Evolutionary conservation across 2,797 vertebrate species (phyloP), one percentile per base, ranked within the genome.

Genomic region (Agapornis canus): DNA sequence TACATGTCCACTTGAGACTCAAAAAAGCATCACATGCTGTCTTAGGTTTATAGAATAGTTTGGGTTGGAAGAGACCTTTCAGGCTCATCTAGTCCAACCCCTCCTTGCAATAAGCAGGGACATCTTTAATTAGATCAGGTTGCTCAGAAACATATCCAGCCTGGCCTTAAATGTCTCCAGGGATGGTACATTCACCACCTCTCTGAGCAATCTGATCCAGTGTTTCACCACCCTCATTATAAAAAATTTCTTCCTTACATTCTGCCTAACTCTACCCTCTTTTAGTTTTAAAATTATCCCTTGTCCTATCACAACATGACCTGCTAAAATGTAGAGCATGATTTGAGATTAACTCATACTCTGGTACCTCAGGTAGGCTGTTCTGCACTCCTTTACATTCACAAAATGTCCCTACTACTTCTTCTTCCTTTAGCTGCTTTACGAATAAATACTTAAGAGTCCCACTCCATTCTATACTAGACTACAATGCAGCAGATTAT

Each of bases 81-180:
- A 60, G 56, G 9, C 16, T 20, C 21, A 43, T 43, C 59, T 32
- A 31, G 15, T 40, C 45, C 37, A 60, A 4, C 1, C 1, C 1
- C 1, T 2, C 3, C 5, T 16, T 23, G 4, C 18, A 56, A 19
- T 0, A 0, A 51, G 45, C 29, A 84, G 35, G 12, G 29, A 10
- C 11, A 35, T 26, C 18, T 66, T 25, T 32, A 48, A 26, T 9
- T 13, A 12, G 11, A 69, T 14, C 35, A 60, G 21, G 6, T 5
- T 82, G 45, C 35, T 71, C 49, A 79, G 52, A 66, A 40, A 16
- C 45, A 5, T 1, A 0, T 35, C 13, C 40, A 73, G 3, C 7
- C n/a, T n/a, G 27, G 39, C 31, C 23, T 12, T 32, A 14, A 57
- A 18, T 11, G 18, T 14, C 66, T n/a, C 32, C 42, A 83, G 39